Evolutionary conservation across 1,140 invertebrate genomes (phyloP).

Genomic region (Trichonephila clavipes): DNA sequence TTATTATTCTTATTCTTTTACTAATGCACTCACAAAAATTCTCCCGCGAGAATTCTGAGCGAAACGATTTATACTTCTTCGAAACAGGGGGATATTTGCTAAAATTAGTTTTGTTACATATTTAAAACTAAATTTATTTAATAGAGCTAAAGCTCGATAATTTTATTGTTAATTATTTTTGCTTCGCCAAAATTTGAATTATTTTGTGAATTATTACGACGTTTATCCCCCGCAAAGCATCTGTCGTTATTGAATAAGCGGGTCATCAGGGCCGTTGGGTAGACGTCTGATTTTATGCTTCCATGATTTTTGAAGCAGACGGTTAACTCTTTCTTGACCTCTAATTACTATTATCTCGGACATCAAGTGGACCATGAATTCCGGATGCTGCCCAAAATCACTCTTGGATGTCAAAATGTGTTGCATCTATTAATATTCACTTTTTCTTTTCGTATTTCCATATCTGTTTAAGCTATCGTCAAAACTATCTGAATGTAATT

Average conservation of each 20-base stretch:
- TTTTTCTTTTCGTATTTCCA: conserved; percentile 12
- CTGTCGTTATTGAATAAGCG: not conserved
- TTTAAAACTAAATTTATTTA: no score
- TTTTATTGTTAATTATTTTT: no score
- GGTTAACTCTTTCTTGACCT: not conserved
- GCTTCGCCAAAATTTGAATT: no score
- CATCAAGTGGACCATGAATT: conserved; percentile 21
- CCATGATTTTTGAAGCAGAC: not conserved
- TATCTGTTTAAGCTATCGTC: not conserved
- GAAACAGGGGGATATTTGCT: no score
- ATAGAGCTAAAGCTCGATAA: no score
- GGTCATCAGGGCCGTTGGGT: not conserved
- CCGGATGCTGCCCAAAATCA: not conserved
- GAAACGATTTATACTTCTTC: no score
- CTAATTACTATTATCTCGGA: conserved; percentile 31
- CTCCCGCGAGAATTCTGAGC: no score
- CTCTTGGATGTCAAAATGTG: conserved; percentile 7
- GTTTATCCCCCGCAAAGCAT: not conserved
- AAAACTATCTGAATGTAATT: conserved; percentile 11
- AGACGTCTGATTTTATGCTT: conserved; percentile 15
- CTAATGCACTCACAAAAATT: no score
- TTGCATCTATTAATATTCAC: not conserved
- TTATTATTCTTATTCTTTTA: no score
- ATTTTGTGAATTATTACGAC: no score
- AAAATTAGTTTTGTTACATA: no score